Evolutionary conservation across 2,888 invertebrate species (phyloP).

Genomic region (Dryadula phaetusa): DNA sequence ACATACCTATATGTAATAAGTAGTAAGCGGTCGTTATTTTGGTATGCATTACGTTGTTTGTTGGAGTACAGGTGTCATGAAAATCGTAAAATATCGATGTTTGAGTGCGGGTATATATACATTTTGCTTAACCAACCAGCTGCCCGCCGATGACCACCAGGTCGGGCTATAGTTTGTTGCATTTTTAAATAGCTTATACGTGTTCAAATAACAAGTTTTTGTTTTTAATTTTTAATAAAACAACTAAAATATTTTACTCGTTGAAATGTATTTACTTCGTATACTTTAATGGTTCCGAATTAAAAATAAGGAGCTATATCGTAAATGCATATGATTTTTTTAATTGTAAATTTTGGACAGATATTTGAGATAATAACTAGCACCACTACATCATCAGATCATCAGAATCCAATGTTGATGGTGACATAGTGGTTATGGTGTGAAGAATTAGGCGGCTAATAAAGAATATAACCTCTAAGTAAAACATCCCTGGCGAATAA

Average conservation of each 20-base stretch:
- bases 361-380: not conserved
- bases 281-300: not conserved
- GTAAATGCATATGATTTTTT: not conserved
- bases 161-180: not conserved
- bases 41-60: not conserved
- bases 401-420: too few species aligned
- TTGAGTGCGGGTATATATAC: not conserved
- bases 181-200: constrained; percentile 5
- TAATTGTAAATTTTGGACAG: not conserved
- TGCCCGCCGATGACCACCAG: not conserved
- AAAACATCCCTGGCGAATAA: too few species aligned
- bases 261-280: not conserved
- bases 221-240: not conserved
- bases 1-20: too few species aligned
- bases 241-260: not conserved
- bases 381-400: too few species aligned
- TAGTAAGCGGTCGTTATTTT: not conserved
- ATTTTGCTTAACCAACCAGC: not conserved
- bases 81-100: constrained; percentile 4
- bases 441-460: too few species aligned
- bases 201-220: not conserved
- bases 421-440: too few species aligned
- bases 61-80: not conserved
- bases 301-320: not conserved
- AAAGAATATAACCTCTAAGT: too few species aligned